Base-by-base conservation (phyloP, 64 coral and sea anemone genomes). In the Pocillopora damicornis region DNA sequence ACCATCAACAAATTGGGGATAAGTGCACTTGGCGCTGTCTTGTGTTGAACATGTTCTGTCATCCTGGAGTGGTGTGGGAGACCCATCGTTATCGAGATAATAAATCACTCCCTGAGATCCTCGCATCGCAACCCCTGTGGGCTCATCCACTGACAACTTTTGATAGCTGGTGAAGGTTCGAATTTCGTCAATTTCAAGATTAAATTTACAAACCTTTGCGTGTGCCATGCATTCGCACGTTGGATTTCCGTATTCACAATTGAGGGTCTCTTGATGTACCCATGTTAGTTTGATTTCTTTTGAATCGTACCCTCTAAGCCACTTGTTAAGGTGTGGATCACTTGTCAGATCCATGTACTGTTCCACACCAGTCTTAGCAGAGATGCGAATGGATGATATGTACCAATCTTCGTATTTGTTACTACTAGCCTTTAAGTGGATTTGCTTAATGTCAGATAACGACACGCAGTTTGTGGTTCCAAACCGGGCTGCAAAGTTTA, bases 271-370 rank as follows among this genome's bases (percentile, higher is more conserved):
- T 83, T 83, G 36, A 67, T 13, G 62, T 83, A 65, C 59, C 59
- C 92, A 87, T 22, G 60, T 65, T 37, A 82, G 79, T 82, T 42
- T 64, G 13, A 80, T 80, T 58, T 80, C 78, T 36, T 61, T 78
- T 1, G 76, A 38, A 78, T 78, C n/a, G 77, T 93, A 80, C 68
- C 76, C 88, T 38, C 38, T 83, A 76, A 76, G 58, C 38, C 67
- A 86, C 61, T 88, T 82, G 73, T 89, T 75, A 1, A 93, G 74
- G 10, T 74, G 60, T 36, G 88, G 89, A 76, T 88, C 92, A 84
- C 37, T 75, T 45, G 92, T 75, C 68, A 88, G 87, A 18, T 69
- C 73, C 18, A 86, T 38, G 25, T 89, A 61, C 57, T 80, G 76
- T 25, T 93, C 63, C 56, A 89, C 83, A 16, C 79, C 79, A 63